phyloP scores from a whole-genome alignment of 2,797 vertebrate genomes.

The Malacoctenus gilli region DNA sequence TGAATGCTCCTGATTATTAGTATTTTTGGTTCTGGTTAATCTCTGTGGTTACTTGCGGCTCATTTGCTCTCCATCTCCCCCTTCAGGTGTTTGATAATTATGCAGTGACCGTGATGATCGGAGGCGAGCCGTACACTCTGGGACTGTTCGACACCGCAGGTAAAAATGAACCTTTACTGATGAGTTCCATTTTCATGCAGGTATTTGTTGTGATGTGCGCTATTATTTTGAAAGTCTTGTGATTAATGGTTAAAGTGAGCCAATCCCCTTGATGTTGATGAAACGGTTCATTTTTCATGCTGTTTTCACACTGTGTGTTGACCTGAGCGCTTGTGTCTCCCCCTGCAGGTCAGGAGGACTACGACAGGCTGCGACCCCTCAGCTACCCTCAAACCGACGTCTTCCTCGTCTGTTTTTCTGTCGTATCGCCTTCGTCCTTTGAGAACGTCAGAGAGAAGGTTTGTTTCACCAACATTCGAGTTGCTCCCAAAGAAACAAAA shows the following conservation, averaged over 20 bases:
- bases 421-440: conserved; percentile 94
- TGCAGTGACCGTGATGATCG: conserved; percentile 97
- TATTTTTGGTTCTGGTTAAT: conserved; percentile 10
- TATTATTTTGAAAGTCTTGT: too few relatives aligned
- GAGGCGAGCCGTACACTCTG: conserved; percentile 94
- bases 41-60: too few relatives aligned
- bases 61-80: too few relatives aligned
- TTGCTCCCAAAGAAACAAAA: too few relatives aligned
- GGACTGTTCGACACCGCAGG: conserved; percentile 97
- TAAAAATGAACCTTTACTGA: conserved; percentile 55
- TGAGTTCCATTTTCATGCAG: too few relatives aligned
- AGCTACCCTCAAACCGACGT: conserved; percentile 97
- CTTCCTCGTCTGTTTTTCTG: conserved; percentile 96
- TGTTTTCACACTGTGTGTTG: background rate
- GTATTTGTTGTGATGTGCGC: too few relatives aligned
- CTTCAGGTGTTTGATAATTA: conserved; percentile 95
- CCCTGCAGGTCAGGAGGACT: conserved; percentile 93
- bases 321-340: background rate
- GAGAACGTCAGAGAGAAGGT: conserved; percentile 96
- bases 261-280: too few relatives aligned
- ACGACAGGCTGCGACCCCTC: conserved; percentile 94
- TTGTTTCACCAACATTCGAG: background rate
- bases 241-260: too few relatives aligned
- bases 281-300: too few relatives aligned
- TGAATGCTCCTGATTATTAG: too few relatives aligned